Conservation (phyloP, 2,888 invertebrate genomes). For the Troides oblongomaculatus region DNA sequence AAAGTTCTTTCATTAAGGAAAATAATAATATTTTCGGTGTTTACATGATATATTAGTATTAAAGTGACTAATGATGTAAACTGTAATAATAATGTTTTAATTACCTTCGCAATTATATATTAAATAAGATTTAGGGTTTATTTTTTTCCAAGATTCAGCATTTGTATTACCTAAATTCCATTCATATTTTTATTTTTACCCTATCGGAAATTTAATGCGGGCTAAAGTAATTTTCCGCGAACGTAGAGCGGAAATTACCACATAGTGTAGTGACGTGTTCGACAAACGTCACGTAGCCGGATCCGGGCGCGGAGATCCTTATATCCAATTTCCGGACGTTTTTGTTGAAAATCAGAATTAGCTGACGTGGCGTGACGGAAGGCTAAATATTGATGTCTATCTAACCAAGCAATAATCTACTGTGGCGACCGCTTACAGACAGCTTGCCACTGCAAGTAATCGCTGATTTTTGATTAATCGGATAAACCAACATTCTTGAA, state of each 20-base stretch:
- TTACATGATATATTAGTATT: too few species aligned
- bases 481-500: not conserved
- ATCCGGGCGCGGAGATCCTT: conserved; percentile 76
- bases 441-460: conserved; percentile 16
- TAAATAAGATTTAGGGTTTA: too few species aligned
- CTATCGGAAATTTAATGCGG: conserved; percentile 75
- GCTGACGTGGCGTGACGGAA: conserved; percentile 74
- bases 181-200: conserved; percentile 64
- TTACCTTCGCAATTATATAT: too few species aligned
- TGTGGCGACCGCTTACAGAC: conserved; percentile 34
- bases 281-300: conserved; percentile 80
- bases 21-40: too few species aligned
- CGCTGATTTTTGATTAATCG: conserved; percentile 25
- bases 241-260: conserved; percentile 77
- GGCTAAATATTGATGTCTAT: conserved; percentile 69
- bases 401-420: conserved; percentile 42
- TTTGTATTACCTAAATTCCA: conserved; percentile 22
- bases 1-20: too few species aligned
- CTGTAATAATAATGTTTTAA: too few species aligned
- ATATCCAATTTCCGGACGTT: conserved; percentile 79
- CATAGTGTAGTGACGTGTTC: conserved; percentile 79
- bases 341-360: conserved; percentile 79
- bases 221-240: conserved; percentile 79
- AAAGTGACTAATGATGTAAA: too few species aligned
- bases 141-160: not conserved